Percentiles rank a stretch among this genome's conserved stretches.
phyloP scores from a whole-genome alignment of 92 coral and sea anemone species.

The Epizoanthus ramosus region DNA sequence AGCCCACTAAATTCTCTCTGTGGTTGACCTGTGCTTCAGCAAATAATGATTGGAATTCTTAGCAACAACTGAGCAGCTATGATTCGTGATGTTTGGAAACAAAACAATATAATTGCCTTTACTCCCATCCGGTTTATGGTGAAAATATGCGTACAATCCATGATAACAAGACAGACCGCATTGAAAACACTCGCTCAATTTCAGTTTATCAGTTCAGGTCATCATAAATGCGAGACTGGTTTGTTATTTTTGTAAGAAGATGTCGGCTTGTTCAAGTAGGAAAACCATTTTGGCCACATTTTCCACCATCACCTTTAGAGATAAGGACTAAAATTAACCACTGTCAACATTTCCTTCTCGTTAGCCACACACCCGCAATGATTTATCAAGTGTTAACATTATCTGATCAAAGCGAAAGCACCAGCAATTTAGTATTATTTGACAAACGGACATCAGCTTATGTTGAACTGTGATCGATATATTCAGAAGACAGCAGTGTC shows the following conservation, averaged over 20 bases:
- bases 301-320: conserved; percentile 18
- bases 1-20: too few relatives aligned
- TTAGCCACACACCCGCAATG: conserved; percentile 4
- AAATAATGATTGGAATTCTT: too few relatives aligned
- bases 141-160: background rate
- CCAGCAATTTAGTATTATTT: background rate
- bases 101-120: too few relatives aligned
- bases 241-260: conserved; percentile 32
- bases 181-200: background rate
- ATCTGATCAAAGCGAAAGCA: background rate
- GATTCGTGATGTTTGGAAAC: too few relatives aligned
- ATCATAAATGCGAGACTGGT: conserved; percentile 23
- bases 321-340: conserved; percentile 33
- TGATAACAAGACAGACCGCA: background rate
- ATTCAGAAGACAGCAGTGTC: too few relatives aligned
- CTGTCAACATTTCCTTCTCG: conserved; percentile 33
- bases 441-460: background rate
- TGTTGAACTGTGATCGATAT: background rate
- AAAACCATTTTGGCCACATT: conserved; percentile 30
- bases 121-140: background rate
- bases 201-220: conserved; percentile 20
- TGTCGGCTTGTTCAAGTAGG: conserved; percentile 9
- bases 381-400: background rate
- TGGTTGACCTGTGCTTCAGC: too few relatives aligned
- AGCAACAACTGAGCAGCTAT: too few relatives aligned